Conservation (phyloP, 2,113 vertebrate species). For the Cheirogaleus medius region DNA sequence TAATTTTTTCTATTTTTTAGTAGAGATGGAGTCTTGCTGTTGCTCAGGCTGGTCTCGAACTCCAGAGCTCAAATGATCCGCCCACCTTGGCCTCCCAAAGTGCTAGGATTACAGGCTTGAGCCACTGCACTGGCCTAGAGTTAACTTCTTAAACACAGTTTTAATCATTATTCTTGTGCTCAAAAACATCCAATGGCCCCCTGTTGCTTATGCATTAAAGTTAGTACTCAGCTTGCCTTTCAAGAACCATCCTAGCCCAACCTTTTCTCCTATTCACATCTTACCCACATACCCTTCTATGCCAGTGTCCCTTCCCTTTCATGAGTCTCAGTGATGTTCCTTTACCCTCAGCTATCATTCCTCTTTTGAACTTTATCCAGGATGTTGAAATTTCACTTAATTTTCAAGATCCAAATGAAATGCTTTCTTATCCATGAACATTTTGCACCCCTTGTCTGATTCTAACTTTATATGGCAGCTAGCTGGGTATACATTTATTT, state of each 20-base stretch:
- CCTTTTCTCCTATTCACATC: not conserved
- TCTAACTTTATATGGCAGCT: not conserved
- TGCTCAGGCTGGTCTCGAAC: too few species aligned
- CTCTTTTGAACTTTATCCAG: not conserved
- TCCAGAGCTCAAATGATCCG: too few species aligned
- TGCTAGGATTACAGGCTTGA: too few species aligned
- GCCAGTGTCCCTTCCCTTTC: not conserved
- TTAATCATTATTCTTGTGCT: not conserved
- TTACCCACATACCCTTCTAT: not conserved
- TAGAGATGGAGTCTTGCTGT: too few species aligned
- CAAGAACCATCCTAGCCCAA: not conserved
- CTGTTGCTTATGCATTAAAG: not conserved
- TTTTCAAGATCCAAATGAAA: constrained; percentile 12
- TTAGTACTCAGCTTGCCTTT: not conserved
- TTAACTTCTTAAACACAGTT: not conserved
- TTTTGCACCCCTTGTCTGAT: not conserved
- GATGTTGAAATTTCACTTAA: not conserved
- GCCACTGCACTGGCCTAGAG: not conserved
- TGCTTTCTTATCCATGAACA: not conserved
- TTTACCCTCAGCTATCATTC: not conserved
- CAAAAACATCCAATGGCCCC: not conserved
- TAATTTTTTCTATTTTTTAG: too few species aligned
- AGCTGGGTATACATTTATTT: not conserved
- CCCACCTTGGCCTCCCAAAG: too few species aligned
- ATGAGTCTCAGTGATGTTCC: not conserved